Base-by-base conservation (phyloP, 2,113 vertebrate species). In the Hypomesus transpacificus region DNA sequence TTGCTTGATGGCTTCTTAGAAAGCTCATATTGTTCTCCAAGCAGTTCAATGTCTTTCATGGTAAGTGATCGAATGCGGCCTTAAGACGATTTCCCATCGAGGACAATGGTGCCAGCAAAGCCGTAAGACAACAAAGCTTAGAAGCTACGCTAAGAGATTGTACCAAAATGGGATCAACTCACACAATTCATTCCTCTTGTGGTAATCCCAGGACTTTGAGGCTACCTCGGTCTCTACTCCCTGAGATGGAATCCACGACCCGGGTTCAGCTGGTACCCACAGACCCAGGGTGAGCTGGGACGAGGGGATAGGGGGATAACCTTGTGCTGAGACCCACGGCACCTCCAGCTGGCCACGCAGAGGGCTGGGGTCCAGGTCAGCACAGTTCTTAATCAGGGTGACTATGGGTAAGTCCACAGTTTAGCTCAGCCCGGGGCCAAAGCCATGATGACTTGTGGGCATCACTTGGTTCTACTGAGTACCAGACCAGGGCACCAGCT, bases 221-320 rank as follows among this genome's bases (percentile, higher is more conserved):
- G 31, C 31, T 34, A 34, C 31, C 73, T 73, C 80, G 73, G 64
- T 13, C 53, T 78, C 76, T 74, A 85, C 68, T 46, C 39, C 39
- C 39, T 46, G 39, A 46, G 39, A 46, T 13, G 39, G 39, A 7
- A 9, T 46, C 9, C 1, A 1, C 39, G 82, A 80, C 79, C 79
- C 62, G 81, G 69, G 57, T 18, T 82, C 65, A 24, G 75, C 57
- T 67, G 31, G 31, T 6, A 7, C 31, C 31, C 31, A 34, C 70
- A 85, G 83, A 89, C 87, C 87, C 81, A 26, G 82, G 86, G 85
- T 88, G 85, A 90, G 85, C 87, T 87, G 87, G 82, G 81, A 68
- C 82, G 74, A 77, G 75, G 74, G 79, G 22, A 74, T 74, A 71
- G 75, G 79, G 73, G 84, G 83, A 87, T 88, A 81, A 88, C 86